Evolutionary conservation across 2,113 vertebrate genomes (phyloP).

Genomic region (Pelodiscus sinensis): DNA sequence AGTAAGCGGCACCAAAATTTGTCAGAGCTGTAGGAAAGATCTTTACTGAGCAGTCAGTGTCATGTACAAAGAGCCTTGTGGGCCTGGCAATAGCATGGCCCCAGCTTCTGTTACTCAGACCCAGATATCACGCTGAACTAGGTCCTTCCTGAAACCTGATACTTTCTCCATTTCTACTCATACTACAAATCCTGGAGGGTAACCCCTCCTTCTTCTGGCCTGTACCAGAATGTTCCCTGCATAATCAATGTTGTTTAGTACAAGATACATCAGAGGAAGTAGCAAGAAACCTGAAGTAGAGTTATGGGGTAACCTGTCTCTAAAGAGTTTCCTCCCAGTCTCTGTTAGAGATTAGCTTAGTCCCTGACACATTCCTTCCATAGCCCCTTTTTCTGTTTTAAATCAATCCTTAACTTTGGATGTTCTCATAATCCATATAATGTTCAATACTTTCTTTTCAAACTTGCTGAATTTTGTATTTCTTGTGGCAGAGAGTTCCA

Average conservation of each 20-base stretch:
- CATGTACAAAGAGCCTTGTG: not conserved
- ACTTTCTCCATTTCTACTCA: not conserved
- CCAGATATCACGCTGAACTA: not conserved
- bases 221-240: not conserved
- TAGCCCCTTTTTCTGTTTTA: not conserved
- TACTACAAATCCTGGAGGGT: not conserved
- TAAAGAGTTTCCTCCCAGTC: not conserved
- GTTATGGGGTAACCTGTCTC: not conserved
- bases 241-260: not conserved
- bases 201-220: not conserved
- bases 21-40: not conserved
- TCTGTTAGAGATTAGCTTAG: not conserved
- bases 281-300: not conserved
- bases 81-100: not conserved
- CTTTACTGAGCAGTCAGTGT: not conserved
- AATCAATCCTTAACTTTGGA: constrained; percentile 24
- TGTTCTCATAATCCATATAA: constrained; percentile 14
- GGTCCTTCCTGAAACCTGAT: not conserved
- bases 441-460: not conserved
- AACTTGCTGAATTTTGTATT: not conserved
- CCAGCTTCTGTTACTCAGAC: not conserved
- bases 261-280: not conserved
- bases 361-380: not conserved
- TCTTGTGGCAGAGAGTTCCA: not conserved
- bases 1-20: not conserved